Base-by-base conservation (phyloP, 2,888 invertebrate genomes). In the Cryptocephalus primarius region DNA sequence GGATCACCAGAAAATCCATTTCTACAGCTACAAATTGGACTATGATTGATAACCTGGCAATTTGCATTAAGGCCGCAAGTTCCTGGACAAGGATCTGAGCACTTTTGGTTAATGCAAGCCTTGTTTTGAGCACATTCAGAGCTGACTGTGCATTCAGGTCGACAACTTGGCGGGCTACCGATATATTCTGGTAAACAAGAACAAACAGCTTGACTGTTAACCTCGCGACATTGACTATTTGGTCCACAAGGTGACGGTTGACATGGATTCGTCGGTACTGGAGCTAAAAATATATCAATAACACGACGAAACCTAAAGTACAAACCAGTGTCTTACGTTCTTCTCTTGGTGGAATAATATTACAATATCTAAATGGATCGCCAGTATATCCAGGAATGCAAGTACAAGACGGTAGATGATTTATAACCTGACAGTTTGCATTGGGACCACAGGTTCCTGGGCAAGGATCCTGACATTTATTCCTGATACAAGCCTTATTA, bases 201-300 rank as follows among this genome's bases (percentile, higher is more conserved):
- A 61, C 86, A 86, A 1, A 80, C 78, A 2, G 81, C 78, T 70
- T 82, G 75, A 39, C 67, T 69, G 58, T 85, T 85, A 32, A 78
- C 65, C 64, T 81, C 83, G 56, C 80, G 79, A 62, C 90, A 90
- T 57, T 82, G 75, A 53, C 89, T 88, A 62, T 88, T 88, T 8
- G 87, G 81, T 39, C 90, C 90, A 63, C 90, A 91, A 0, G 83
- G 83, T 11, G 78, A 78, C 41, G 80, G 79, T 64, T 77, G 75
- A 59, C 85, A 85, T 32, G 79, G 65, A 48, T 68, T 62, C 40
- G 63, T 62, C 33, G 53, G 52, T 46, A 52, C 56, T 48, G 48
- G 52, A 32, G 50, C 52, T 51, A 45, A 44, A 48, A 48, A 22
- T 22, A 36, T 8, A 11, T 33, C 36, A 33, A 8, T 9, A 12